phyloP scores from a whole-genome alignment of 2,113 vertebrate genomes.

The Laticauda laticaudata region DNA sequence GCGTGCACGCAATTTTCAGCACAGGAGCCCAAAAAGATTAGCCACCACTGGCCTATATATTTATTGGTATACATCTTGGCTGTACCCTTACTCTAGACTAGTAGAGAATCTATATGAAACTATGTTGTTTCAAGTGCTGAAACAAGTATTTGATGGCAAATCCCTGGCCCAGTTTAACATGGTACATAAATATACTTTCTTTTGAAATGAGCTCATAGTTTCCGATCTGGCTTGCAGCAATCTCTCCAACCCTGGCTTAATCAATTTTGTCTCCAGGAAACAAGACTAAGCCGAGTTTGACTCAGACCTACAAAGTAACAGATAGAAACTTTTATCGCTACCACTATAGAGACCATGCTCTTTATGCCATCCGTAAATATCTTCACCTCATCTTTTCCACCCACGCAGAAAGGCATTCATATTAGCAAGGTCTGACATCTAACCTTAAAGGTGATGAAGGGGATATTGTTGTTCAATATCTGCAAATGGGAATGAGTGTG shows the following conservation, averaged over 20 bases:
- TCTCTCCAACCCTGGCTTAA: background rate
- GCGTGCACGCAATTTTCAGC: too few species aligned
- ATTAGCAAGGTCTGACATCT: background rate
- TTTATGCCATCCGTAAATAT: background rate
- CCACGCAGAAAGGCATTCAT: background rate
- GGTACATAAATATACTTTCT: background rate
- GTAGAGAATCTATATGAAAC: background rate
- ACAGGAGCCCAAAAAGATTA: too few species aligned
- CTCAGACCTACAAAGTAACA: background rate
- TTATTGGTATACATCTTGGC: too few species aligned
- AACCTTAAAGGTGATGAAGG: background rate
- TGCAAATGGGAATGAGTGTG: background rate
- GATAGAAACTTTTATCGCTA: background rate
- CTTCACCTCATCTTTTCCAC: background rate
- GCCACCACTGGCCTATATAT: too few species aligned
- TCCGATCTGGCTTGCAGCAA: background rate
- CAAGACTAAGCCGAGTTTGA: background rate
- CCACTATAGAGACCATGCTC: background rate
- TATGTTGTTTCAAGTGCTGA: background rate
- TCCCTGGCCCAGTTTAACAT: background rate
- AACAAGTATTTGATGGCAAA: background rate
- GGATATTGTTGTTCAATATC: background rate
- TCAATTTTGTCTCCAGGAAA: background rate
- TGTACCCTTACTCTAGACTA: background rate
- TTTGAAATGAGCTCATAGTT: background rate